These are phyloP conservation scores for Germaria angustata DNA, from an alignment of 2,888 invertebrate genomes.

Conservation along the genomic window DNA sequence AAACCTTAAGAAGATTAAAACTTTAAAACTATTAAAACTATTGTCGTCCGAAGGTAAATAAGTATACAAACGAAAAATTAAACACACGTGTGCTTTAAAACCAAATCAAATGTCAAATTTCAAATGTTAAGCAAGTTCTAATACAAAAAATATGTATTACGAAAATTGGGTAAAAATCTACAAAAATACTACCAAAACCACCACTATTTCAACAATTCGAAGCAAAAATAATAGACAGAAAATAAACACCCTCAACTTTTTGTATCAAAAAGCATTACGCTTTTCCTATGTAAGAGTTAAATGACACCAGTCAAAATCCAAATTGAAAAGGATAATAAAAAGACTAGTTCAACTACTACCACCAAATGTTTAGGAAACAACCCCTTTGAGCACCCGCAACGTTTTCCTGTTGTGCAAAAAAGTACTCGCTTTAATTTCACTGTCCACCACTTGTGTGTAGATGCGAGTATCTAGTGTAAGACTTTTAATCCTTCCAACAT, in stretches of 20 bases:
- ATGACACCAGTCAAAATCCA: conserved; percentile 55
- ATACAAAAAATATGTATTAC: neutral
- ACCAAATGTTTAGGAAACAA: conserved; percentile 11
- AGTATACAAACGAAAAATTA: conserved; percentile 18
- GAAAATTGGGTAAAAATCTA: conserved; percentile 28
- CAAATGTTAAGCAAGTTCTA: conserved; percentile 30
- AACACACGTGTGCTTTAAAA: conserved; percentile 49
- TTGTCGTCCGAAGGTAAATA: conserved; percentile 42
- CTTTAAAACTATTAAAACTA: conserved; percentile 14
- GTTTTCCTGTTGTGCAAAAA: conserved; percentile 18
- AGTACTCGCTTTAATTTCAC: conserved; percentile 19
- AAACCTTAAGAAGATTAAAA: conserved; percentile 60
- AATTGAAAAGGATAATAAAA: conserved; percentile 37
- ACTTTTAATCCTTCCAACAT: conserved; percentile 32
- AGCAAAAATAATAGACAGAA: conserved; percentile 33
- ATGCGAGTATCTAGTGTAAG: neutral
- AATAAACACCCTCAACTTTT: conserved; percentile 62
- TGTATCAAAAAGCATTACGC: neutral
- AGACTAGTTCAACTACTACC: conserved; percentile 11
- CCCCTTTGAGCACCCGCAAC: conserved; percentile 59
- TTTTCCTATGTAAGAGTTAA: conserved; percentile 53
- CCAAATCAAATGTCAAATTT: conserved; percentile 42
- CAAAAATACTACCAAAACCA: conserved; percentile 14
- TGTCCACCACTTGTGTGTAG: conserved; percentile 30
- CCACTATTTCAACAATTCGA: conserved; percentile 40